phyloP scores from a whole-genome alignment of 1,140 invertebrate species.

The Armadillidium nasatum region DNA sequence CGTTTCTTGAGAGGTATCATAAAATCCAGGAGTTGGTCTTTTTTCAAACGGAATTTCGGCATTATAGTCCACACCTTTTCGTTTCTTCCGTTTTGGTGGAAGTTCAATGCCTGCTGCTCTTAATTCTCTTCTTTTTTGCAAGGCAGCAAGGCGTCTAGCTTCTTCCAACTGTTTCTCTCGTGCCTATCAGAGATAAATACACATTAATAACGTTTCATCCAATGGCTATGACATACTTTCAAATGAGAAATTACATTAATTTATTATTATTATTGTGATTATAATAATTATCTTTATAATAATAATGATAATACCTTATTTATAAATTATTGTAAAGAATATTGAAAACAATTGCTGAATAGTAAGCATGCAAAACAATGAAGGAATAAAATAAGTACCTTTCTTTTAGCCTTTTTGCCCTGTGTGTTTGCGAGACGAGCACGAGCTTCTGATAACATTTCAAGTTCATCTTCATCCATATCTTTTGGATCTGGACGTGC shows the following conservation, averaged over 20 bases:
- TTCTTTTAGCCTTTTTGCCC: conserved; percentile 98
- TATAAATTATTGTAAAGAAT: too few relatives aligned
- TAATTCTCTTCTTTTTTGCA: conserved; percentile 92
- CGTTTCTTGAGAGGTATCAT: conserved; percentile 83
- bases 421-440: conserved; percentile 98
- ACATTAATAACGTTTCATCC: not conserved
- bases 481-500: conserved; percentile 99
- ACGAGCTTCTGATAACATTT: conserved; percentile 98
- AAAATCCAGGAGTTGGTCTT: conserved; percentile 81
- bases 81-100: conserved; percentile 63
- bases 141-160: conserved; percentile 86
- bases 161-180: conserved; percentile 98
- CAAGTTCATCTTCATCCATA: conserved; percentile 99
- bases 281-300: too few relatives aligned
- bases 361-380: too few relatives aligned
- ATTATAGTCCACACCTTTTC: conserved; percentile 94
- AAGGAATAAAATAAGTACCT: conserved; percentile 50
- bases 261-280: too few relatives aligned
- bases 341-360: too few relatives aligned
- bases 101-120: conserved; percentile 94
- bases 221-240: not conserved
- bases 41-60: conserved; percentile 97
- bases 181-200: conserved; percentile 53
- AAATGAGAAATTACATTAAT: too few relatives aligned
- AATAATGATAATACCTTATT: too few relatives aligned